Base-by-base conservation (phyloP, 2,888 invertebrate genomes). In the Volucella zonaria region DNA sequence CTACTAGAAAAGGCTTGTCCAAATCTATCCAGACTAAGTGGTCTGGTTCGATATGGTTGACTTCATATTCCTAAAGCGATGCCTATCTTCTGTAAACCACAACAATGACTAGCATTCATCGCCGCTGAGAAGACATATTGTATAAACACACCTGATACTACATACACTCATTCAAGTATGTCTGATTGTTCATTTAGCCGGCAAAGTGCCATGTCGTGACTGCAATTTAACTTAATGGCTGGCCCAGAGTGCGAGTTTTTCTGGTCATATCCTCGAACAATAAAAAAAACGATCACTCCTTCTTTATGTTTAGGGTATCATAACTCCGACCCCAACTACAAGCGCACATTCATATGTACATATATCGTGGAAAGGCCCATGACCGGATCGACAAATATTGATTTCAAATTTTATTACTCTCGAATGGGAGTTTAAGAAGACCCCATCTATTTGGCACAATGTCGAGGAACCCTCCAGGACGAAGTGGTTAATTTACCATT, bases 141-240 rank as follows among this genome's bases (percentile, higher is more conserved):
- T 54, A 43, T 45, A 62, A n/a, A 42, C n/a, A 66, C 54, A 59
- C 45, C 42, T 73, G 67, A 58, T 58, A 68, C 45, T 61, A 6
- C 6, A 6, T 61, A 6, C 6, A 6, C 31, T 31, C 31, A 4
- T 31, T 31, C 31, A 6, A 31, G 31, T 6, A 31, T 31, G 4
- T 31, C 6, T 6, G 6, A 31, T 31, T 58, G 64, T 75, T 68
- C 38, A 62, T 68, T 74, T 62, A 56, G 64, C 49, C 38, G n/a
- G 61, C 42, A 66, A 51, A 71, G 61, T 80, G 80, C 67, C 67
- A 47, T 79, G 70, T 83, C 80, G 80, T 80, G 83, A 80, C 66
- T 61, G 75, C 71, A 80, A 83, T 75, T 64, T 67, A 61, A 71
- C 75, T 67, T 70, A 80, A 83, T 67, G 71, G 73, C 66, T 14